Evolutionary conservation across 1,140 invertebrate species (phyloP).

Genomic region (Drosophila virilis): DNA sequence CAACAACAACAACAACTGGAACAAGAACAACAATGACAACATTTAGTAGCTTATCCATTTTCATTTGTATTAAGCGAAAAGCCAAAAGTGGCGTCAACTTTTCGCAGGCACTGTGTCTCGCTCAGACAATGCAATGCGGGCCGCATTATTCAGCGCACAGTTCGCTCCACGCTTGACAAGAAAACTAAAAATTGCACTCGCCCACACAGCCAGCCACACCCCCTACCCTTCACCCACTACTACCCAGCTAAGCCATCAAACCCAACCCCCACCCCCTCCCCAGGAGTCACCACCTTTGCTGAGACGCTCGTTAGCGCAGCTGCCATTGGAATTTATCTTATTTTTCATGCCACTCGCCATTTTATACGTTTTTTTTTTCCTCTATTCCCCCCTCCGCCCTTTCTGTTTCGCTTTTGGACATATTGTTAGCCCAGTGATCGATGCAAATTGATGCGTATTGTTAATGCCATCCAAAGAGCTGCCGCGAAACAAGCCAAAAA

Average conservation of each 20-base stretch:
- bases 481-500: slow-evolving; percentile 1
- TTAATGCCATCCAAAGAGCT: slow-evolving; percentile 59
- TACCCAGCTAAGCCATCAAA: not conserved
- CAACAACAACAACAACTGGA: slow-evolving; percentile 4
- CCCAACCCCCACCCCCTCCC: not conserved
- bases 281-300: slow-evolving; percentile 30
- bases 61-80: slow-evolving; percentile 80
- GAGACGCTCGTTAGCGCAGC: slow-evolving; percentile 73
- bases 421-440: slow-evolving; percentile 78
- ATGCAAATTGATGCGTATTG: slow-evolving; percentile 82
- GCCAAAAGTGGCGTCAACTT: slow-evolving; percentile 51
- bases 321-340: slow-evolving; percentile 76
- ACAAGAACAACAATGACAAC: slow-evolving; percentile 56
- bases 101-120: slow-evolving; percentile 15
- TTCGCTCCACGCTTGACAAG: slow-evolving; percentile 55
- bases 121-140: slow-evolving; percentile 47
- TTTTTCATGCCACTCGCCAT: slow-evolving; percentile 64
- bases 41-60: slow-evolving; percentile 82
- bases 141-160: slow-evolving; percentile 68
- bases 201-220: no score
- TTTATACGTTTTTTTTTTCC: slow-evolving; percentile 42
- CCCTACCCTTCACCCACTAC: no score
- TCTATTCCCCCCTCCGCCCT: no score
- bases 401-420: slow-evolving; percentile 62
- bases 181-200: slow-evolving; percentile 33